A percentile compares a stretch with the other conserved stretches of the same genome.
phyloP scores from a whole-genome alignment of 2,113 vertebrate species.

The Tragulus kanchil region DNA sequence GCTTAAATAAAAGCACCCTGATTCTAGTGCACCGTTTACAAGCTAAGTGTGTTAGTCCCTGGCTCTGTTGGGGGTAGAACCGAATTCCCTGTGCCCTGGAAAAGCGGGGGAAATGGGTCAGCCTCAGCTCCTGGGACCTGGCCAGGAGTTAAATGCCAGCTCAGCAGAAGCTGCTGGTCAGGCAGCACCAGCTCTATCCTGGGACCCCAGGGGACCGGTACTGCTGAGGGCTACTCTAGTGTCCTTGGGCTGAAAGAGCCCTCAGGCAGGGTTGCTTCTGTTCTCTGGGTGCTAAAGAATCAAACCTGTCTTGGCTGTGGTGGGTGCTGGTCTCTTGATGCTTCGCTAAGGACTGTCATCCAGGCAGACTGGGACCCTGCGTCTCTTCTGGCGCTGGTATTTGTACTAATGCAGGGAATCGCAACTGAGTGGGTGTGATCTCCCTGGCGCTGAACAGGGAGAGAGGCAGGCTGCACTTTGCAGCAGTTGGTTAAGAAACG shows the following conservation, averaged over 20 bases:
- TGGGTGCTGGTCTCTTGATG: slow-evolving; percentile 54
- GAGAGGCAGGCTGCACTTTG: slow-evolving; percentile 72
- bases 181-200: slow-evolving; percentile 45
- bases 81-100: slow-evolving; percentile 58
- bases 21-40: slow-evolving; percentile 41
- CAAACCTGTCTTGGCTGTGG: slow-evolving; percentile 19
- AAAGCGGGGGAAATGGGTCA: slow-evolving; percentile 82
- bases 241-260: slow-evolving; percentile 43
- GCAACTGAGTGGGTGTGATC: slow-evolving; percentile 79
- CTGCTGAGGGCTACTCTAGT: slow-evolving; percentile 56
- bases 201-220: slow-evolving; percentile 50
- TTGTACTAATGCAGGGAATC: slow-evolving; percentile 65
- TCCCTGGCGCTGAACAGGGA: slow-evolving; percentile 60
- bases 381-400: slow-evolving; percentile 10
- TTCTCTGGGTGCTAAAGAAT: slow-evolving; percentile 30
- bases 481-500: slow-evolving; percentile 73
- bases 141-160: slow-evolving; percentile 77
- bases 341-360: background rate
- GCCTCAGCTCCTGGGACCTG: slow-evolving; percentile 70
- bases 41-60: slow-evolving; percentile 72
- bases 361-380: slow-evolving; percentile 7
- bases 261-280: slow-evolving; percentile 1
- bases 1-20: slow-evolving; percentile 73
- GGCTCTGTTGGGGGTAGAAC: slow-evolving; percentile 64
- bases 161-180: slow-evolving; percentile 74